These are phyloP conservation scores for Sphinx pinastri DNA, from an alignment of 2,888 invertebrate species.

Conservation along the genomic window DNA sequence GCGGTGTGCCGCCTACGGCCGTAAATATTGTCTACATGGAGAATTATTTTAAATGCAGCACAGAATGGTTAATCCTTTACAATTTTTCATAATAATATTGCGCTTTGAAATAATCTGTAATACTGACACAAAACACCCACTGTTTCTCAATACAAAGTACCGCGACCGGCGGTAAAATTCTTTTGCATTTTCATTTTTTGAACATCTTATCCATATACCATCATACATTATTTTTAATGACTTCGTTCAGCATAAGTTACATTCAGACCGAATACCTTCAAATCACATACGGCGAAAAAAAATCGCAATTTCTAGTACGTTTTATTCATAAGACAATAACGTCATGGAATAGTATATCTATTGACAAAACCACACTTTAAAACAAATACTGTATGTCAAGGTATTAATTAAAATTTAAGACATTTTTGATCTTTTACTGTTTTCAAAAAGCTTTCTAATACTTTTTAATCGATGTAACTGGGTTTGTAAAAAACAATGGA, in stretches of 20 bases:
- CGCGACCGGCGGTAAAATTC: background rate
- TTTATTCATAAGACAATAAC: background rate
- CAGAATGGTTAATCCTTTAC: background rate
- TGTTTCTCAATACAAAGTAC: background rate
- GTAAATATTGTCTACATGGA: background rate
- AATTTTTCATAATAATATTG: background rate
- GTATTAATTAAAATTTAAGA: background rate
- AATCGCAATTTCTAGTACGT: background rate
- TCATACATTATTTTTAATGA: background rate
- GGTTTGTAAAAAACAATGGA: too few species aligned
- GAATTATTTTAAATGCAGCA: slow-evolving; percentile 1
- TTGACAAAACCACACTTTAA: background rate
- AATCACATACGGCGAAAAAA: background rate
- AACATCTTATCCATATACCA: too few species aligned
- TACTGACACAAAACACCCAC: background rate
- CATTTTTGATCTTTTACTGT: background rate
- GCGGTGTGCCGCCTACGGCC: background rate
- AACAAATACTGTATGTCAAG: background rate
- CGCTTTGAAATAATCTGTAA: background rate
- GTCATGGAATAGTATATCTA: too few species aligned
- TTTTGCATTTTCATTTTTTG: background rate
- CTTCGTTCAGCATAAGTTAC: background rate
- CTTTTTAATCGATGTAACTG: too few species aligned
- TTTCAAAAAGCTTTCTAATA: too few species aligned
- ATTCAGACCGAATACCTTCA: background rate